A percentile compares a stretch with the other conserved stretches of the same genome.
Conservation (phyloP, 2,888 invertebrate genomes). For the Unio pictorum region DNA sequence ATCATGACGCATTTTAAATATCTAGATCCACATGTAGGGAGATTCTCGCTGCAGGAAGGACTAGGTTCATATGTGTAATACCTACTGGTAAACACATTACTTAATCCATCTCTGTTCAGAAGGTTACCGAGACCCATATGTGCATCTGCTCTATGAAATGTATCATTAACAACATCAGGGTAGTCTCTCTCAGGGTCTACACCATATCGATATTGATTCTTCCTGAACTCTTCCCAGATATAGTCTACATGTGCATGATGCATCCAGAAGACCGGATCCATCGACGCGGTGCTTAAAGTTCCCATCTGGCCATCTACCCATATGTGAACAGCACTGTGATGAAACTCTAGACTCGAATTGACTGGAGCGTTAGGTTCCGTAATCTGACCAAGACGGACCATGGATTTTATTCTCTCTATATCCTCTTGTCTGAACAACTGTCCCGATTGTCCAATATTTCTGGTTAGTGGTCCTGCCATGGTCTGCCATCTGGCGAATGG, state of each 20-base stretch:
- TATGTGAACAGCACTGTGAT: slow-evolving; percentile 59
- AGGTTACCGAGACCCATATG: slow-evolving; percentile 52
- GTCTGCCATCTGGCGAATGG: slow-evolving; percentile 59
- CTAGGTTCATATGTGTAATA: slow-evolving; percentile 42
- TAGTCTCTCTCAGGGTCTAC: slow-evolving; percentile 45
- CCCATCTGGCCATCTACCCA: slow-evolving; percentile 58
- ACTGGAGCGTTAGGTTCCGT: slow-evolving; percentile 44
- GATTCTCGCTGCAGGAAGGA: slow-evolving; percentile 28
- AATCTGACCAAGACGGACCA: slow-evolving; percentile 32
- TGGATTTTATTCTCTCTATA: slow-evolving; percentile 37
- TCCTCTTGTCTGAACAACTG: slow-evolving; percentile 38
- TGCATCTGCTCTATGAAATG: slow-evolving; percentile 32
- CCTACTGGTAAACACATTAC: slow-evolving; percentile 39
- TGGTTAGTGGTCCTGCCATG: slow-evolving; percentile 47
- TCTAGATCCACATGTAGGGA: slow-evolving; percentile 45
- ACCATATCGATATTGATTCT: slow-evolving; percentile 32
- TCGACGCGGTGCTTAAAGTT: slow-evolving; percentile 49
- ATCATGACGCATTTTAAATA: slow-evolving; percentile 35
- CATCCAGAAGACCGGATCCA: slow-evolving; percentile 58
- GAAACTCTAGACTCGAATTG: slow-evolving; percentile 54
- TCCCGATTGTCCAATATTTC: slow-evolving; percentile 52
- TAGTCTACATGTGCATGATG: slow-evolving; percentile 60
- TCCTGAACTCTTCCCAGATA: slow-evolving; percentile 54
- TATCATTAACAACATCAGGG: slow-evolving; percentile 40
- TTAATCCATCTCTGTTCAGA: slow-evolving; percentile 52